Evolutionary conservation across 2,888 invertebrate genomes (phyloP).

Genomic region (Periphyllus acericola): DNA sequence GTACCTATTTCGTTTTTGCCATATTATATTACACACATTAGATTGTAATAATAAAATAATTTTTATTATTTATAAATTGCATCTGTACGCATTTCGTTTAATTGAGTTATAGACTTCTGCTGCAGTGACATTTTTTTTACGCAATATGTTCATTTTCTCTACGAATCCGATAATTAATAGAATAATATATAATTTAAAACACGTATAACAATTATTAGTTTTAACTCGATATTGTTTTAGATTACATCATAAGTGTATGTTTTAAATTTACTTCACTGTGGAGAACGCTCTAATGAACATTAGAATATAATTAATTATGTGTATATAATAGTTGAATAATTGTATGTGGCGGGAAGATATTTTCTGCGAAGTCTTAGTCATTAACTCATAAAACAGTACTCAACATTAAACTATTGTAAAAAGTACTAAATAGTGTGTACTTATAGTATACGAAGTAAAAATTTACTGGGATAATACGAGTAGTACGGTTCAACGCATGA

Average conservation of each 20-base stretch:
- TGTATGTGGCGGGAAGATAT: not conserved
- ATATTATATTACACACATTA: not conserved
- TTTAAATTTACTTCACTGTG: not conserved
- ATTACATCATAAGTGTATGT: not conserved
- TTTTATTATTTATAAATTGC: too few relatives aligned
- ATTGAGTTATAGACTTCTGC: too few relatives aligned
- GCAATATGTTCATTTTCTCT: not conserved
- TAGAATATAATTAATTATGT: too few relatives aligned
- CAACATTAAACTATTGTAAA: too few relatives aligned
- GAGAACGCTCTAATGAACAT: too few relatives aligned
- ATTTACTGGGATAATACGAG: too few relatives aligned
- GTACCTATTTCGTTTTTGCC: not conserved
- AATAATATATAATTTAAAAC: not conserved
- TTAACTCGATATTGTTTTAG: not conserved
- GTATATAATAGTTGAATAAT: too few relatives aligned
- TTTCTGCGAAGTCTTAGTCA: not conserved
- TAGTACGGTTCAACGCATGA: not conserved
- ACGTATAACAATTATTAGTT: not conserved
- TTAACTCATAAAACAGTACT: not conserved
- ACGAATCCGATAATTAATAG: too few relatives aligned
- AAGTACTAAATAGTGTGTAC: too few relatives aligned
- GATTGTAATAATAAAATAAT: not conserved
- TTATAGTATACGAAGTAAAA: too few relatives aligned
- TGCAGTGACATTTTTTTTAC: not conserved
- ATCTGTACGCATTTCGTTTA: too few relatives aligned